Conservation (phyloP, 2,113 vertebrate species). For the Chloropsis cyanopogon region DNA sequence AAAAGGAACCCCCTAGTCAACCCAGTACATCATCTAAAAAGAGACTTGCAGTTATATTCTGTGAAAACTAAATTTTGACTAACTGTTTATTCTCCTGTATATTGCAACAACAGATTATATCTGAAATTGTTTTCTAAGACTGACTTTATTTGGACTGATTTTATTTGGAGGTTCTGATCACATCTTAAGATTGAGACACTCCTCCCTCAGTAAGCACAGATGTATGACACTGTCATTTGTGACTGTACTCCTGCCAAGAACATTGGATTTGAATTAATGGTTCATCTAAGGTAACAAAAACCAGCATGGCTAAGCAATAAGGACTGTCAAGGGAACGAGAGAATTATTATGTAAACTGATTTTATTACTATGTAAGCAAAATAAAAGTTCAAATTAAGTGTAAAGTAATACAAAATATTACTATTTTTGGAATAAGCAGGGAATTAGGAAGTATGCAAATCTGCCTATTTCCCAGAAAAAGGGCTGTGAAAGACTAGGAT, state of each 20-base stretch:
- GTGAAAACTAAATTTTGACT: background rate
- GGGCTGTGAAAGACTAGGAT: background rate
- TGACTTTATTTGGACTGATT: background rate
- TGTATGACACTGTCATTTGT: slow-evolving; percentile 63
- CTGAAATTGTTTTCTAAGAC: background rate
- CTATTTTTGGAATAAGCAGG: slow-evolving; percentile 22
- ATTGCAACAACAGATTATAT: background rate
- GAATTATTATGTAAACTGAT: slow-evolving; percentile 61
- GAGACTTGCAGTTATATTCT: background rate
- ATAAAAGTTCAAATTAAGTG: slow-evolving; percentile 55
- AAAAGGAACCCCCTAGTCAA: too few species aligned
- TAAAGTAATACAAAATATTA: slow-evolving; percentile 32
- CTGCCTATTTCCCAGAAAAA: background rate
- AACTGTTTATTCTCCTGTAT: background rate
- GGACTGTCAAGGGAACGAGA: slow-evolving; percentile 35
- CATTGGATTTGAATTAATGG: slow-evolving; percentile 72
- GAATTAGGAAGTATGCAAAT: background rate
- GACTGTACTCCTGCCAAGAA: slow-evolving; percentile 70
- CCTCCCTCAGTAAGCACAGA: slow-evolving; percentile 52
- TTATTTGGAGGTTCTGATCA: slow-evolving; percentile 2
- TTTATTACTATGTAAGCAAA: slow-evolving; percentile 61
- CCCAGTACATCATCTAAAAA: too few species aligned
- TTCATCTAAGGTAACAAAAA: slow-evolving; percentile 74
- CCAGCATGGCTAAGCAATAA: slow-evolving; percentile 42
- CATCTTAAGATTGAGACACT: background rate